A percentile compares a stretch with the other conserved stretches of the same genome.
These are phyloP conservation scores for Callyntrura sp. DNA, from an alignment of 2,888 invertebrate genomes.

Conservation along the genomic window DNA sequence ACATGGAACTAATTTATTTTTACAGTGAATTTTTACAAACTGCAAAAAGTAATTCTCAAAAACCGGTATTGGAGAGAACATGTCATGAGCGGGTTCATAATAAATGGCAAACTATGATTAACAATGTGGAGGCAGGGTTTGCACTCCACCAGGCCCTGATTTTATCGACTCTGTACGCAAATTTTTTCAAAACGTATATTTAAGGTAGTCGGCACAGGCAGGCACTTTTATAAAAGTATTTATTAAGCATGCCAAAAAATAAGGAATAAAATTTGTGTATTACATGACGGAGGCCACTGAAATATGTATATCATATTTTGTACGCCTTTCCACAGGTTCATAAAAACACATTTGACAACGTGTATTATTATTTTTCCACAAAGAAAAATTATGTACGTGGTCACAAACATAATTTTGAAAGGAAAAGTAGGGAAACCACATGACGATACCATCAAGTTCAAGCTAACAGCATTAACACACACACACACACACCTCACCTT, in stretches of 20 bases:
- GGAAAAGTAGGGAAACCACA: not conserved
- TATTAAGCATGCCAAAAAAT: slow-evolving; percentile 13
- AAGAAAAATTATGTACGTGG: slow-evolving; percentile 8
- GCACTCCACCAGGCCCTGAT: slow-evolving; percentile 5
- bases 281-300: slow-evolving; percentile 54
- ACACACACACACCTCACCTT: not conserved
- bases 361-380: slow-evolving; percentile 1
- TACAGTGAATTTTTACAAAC: too few relatives aligned
- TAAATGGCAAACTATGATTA: too few relatives aligned
- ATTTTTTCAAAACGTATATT: not conserved
- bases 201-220: too few relatives aligned
- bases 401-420: not conserved
- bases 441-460: not conserved
- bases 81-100: too few relatives aligned
- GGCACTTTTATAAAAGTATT: too few relatives aligned
- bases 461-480: not conserved
- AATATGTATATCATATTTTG: slow-evolving; percentile 53
- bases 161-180: not conserved
- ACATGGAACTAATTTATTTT: too few relatives aligned
- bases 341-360: not conserved
- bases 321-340: not conserved
- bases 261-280: slow-evolving; percentile 13
- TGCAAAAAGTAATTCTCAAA: too few relatives aligned
- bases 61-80: too few relatives aligned
- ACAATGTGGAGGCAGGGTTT: too few relatives aligned